Conservation (phyloP, 2,113 vertebrate species). For the human region GRCh38 chr7:24173001-24173500, state of each 20-base stretch:
- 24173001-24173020: neutral
- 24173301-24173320: slow-evolving; percentile 84
- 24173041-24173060: neutral
- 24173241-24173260: slow-evolving; percentile 83
- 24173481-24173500: slow-evolving; percentile 67
- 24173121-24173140: slow-evolving; percentile 33
- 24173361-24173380: slow-evolving; percentile 84
- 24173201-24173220: slow-evolving; percentile 87
- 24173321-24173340: slow-evolving; percentile 84
- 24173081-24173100: neutral
- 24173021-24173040: neutral
- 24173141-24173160: slow-evolving; percentile 78
- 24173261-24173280: slow-evolving; percentile 82
- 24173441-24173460: slow-evolving; percentile 79
- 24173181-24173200: slow-evolving; percentile 85
- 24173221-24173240: slow-evolving; percentile 87
- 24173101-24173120: neutral
- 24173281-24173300: slow-evolving; percentile 81
- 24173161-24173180: slow-evolving; percentile 76
- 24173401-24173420: slow-evolving; percentile 88
- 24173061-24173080: neutral
- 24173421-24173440: slow-evolving; percentile 83
- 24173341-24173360: slow-evolving; percentile 82
- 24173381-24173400: slow-evolving; percentile 86
- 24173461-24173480: neutral